Conservation (phyloP, 2,888 invertebrate species). For the Hedya salicella region DNA sequence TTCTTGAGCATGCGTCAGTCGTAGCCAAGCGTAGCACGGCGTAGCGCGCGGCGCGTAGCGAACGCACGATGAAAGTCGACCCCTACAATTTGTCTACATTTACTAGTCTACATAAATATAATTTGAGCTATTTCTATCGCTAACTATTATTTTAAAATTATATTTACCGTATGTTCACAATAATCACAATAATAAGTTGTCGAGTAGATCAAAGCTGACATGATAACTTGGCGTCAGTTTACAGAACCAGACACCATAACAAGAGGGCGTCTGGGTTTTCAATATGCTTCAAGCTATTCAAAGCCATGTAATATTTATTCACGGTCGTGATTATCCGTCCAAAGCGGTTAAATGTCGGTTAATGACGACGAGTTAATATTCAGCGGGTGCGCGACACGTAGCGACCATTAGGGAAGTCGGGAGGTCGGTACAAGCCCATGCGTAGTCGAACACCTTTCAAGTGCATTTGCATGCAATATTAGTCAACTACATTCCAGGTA, state of each 20-base stretch:
- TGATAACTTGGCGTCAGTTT: slow-evolving; percentile 8
- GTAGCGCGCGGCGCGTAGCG: slow-evolving; percentile 56
- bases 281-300: slow-evolving; percentile 43
- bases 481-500: not conserved
- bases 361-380: slow-evolving; percentile 68
- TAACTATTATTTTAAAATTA: slow-evolving; percentile 9
- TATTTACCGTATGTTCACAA: slow-evolving; percentile 7
- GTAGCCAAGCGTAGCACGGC: slow-evolving; percentile 65
- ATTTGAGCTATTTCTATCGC: not conserved
- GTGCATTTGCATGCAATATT: not conserved
- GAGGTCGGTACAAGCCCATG: slow-evolving; percentile 17
- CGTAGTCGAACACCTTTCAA: not conserved
- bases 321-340: slow-evolving; percentile 60
- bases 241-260: slow-evolving; percentile 1
- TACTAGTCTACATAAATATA: not conserved
- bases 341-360: slow-evolving; percentile 60
- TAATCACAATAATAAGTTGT: not conserved
- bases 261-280: not conserved
- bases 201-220: not conserved
- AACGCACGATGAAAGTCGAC: slow-evolving; percentile 22
- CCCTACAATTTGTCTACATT: slow-evolving; percentile 8
- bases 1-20: slow-evolving; percentile 40
- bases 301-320: slow-evolving; percentile 59
- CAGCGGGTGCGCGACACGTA: slow-evolving; percentile 61
- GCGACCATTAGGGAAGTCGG: slow-evolving; percentile 55